Evolutionary conservation across 2,113 vertebrate species (phyloP).

Genomic region (Pampusana beccarii): DNA sequence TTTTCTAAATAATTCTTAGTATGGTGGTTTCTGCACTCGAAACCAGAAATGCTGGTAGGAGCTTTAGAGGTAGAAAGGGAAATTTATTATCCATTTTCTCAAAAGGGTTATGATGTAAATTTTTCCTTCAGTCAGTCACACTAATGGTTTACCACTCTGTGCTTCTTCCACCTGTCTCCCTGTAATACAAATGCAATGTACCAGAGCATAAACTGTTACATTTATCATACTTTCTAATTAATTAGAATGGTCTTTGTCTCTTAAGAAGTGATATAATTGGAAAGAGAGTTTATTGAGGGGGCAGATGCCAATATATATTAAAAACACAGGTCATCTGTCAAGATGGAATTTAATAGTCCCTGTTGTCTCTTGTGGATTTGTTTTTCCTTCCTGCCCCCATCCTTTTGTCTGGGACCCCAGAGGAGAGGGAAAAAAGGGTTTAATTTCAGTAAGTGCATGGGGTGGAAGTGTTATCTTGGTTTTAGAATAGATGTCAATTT

Average conservation of each 20-base stretch:
- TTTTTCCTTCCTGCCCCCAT: not conserved
- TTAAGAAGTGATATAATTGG: not conserved
- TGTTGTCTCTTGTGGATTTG: not conserved
- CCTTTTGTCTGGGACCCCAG: not conserved
- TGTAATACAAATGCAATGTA: not conserved
- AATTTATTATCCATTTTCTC: not conserved
- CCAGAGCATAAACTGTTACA: not conserved
- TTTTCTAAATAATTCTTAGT: not conserved
- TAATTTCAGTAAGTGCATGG: not conserved
- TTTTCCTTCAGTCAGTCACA: not conserved
- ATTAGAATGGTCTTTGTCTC: not conserved
- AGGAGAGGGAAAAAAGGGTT: rapidly evolving
- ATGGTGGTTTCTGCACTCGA: not conserved
- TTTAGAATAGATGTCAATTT: not conserved
- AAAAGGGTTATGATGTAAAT: not conserved
- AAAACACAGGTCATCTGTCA: not conserved
- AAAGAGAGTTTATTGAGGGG: not conserved
- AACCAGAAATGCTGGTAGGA: not conserved
- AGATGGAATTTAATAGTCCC: not conserved
- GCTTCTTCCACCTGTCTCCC: not conserved
- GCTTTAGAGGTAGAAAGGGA: not conserved
- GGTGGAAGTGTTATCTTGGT: not conserved
- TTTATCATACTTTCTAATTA: not conserved
- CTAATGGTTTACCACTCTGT: not conserved
- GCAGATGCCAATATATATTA: not conserved